phyloP scores from a whole-genome alignment of 2,888 invertebrate species.

The Empis stercorea region DNA sequence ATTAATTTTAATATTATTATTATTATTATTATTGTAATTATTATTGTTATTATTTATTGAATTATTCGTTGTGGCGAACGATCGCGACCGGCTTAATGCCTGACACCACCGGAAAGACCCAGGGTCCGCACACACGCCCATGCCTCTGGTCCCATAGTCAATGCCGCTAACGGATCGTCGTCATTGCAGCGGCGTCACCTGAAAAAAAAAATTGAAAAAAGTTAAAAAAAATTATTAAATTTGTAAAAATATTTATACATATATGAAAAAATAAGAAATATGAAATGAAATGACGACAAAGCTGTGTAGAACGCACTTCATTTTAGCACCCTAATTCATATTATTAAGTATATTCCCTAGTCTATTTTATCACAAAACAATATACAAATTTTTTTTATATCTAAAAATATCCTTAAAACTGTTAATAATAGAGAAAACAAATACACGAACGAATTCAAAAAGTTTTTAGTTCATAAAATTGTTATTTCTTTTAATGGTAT shows the following conservation, averaged over 20 bases:
- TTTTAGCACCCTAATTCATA: background rate
- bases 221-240: conserved; percentile 37
- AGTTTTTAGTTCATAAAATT: no score
- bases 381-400: no score
- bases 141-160: conserved; percentile 80
- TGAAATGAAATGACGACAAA: background rate
- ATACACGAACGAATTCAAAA: no score
- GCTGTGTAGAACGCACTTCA: no score
- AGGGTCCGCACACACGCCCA: conserved; percentile 83
- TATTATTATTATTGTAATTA: conserved; percentile 20
- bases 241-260: conserved; percentile 52
- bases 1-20: conserved; percentile 29
- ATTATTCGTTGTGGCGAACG: conserved; percentile 40
- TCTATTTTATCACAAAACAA: background rate
- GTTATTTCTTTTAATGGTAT: no score
- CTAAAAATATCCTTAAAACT: no score
- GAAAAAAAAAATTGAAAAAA: conserved; percentile 22
- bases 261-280: background rate
- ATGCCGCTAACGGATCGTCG: conserved; percentile 65
- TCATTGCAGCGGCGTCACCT: conserved; percentile 56
- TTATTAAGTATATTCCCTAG: no score
- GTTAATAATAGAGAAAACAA: no score
- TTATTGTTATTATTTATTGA: conserved; percentile 6
- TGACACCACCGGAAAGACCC: conserved; percentile 52
- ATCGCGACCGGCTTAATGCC: conserved; percentile 47